Evolutionary conservation across 2,113 vertebrate genomes (phyloP), one percentile per base, ranked within the genome.

Genomic region (Amphilophus citrinellus): DNA sequence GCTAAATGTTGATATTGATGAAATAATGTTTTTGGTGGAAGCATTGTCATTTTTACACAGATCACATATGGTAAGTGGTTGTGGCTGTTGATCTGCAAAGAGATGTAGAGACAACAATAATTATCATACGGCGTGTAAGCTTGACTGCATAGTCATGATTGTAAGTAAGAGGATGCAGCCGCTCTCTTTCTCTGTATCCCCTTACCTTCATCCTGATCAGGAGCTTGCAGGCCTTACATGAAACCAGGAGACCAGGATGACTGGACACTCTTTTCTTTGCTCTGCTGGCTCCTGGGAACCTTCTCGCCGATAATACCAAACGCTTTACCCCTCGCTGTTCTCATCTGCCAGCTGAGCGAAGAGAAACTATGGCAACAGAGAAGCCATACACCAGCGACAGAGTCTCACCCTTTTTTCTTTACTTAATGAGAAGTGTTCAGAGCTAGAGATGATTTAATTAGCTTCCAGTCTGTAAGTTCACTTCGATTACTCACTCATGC

Each of bases 281-380:
- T 37, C 65, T 61, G 42, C 27, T 61, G 27, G 76, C 79, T 78
- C 61, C 24, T 80, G 86, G 84, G 84, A 89, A 65, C n/a, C 58
- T 0, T 78, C 66, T 60, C 77, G 60, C 83, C 81, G 77, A 86
- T 88, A 87, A 86, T 83, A 81, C 83, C 32, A 17, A 44, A 81
- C 20, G 14, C 32, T 76, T 76, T 80, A 24, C 56, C 61, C 11
- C 62, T 42, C 42, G 62, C 13, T 75, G 22, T 32, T 86, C 10
- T 63, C 17, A 30, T 32, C 76, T 68, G 58, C 57, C 75, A 60
- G 47, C 44, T 82, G 22, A n/a, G 81, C 37, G 77, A 53, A 66
- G 59, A 58, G 65, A 77, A 60, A 37, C 27, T 35, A 27, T 57
- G 37, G 37, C 17, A 68, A 62, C 61, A 80, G 30, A 58, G 47